Conservation (phyloP, 2,797 vertebrate species). For the Falco biarmicus region DNA sequence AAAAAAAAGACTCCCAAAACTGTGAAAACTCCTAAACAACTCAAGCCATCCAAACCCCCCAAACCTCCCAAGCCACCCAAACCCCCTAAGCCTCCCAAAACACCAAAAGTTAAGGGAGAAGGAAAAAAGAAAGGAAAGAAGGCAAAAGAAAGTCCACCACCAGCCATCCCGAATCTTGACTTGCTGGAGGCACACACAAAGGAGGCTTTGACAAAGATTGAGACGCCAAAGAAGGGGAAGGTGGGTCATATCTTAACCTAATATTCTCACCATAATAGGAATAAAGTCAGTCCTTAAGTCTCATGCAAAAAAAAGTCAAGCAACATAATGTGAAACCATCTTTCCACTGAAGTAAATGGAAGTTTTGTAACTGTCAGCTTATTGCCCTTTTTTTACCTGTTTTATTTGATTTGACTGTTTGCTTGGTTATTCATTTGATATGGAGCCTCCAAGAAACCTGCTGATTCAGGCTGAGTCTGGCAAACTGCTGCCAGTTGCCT, state of each 20-base stretch:
- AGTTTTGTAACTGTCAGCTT: neutral
- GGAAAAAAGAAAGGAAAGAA: conserved; percentile 95
- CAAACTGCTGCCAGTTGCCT: neutral
- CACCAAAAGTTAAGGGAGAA: conserved; percentile 89
- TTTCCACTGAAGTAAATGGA: neutral
- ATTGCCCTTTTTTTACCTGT: neutral
- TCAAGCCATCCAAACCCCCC: conserved; percentile 78
- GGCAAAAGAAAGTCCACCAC: conserved; percentile 82
- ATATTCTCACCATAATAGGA: neutral
- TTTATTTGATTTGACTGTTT: neutral
- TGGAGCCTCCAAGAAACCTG: neutral
- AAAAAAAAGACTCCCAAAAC: conserved; percentile 85
- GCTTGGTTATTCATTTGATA: neutral
- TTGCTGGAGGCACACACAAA: conserved; percentile 94
- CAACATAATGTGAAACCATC: neutral
- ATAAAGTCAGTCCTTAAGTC: neutral
- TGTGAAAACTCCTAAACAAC: conserved; percentile 84
- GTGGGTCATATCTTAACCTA: conserved; percentile 63
- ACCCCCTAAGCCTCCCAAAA: conserved; percentile 77
- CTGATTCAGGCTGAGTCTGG: neutral
- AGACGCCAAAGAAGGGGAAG: conserved; percentile 94
- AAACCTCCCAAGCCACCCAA: conserved; percentile 84
- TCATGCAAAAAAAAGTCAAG: neutral
- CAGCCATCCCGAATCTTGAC: conserved; percentile 90
- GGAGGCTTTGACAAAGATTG: conserved; percentile 94